These are phyloP conservation scores for Xanthorhoe designata DNA, from an alignment of 2,888 invertebrate genomes.

Conservation along the genomic window DNA sequence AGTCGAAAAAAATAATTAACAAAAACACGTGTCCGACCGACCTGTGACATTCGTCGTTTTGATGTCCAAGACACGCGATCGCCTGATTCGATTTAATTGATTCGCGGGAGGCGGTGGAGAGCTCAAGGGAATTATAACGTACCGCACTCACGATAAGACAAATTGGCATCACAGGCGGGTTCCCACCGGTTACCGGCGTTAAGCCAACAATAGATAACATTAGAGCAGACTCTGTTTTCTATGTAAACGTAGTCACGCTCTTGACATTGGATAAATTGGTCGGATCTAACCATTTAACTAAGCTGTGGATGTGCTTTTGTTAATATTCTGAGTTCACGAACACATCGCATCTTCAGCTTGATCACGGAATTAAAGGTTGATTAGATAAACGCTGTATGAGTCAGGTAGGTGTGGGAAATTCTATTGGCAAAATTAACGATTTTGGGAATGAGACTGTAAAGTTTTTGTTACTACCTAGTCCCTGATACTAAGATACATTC, in stretches of 20 bases:
- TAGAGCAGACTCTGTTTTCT: not conserved
- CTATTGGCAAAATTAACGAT: not conserved
- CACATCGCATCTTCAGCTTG: conserved; percentile 24
- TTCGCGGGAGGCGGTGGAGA: conserved; percentile 57
- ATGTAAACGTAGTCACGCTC: conserved; percentile 14
- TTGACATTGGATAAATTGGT: conserved; percentile 44
- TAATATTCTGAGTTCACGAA: conserved; percentile 28
- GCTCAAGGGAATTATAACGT: conserved; percentile 57
- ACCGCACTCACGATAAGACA: conserved; percentile 59
- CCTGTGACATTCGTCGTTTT: conserved; percentile 48
- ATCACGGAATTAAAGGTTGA: conserved; percentile 28
- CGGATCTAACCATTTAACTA: conserved; percentile 18
- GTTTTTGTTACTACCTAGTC: not conserved
- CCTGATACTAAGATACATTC: not conserved
- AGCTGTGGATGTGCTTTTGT: conserved; percentile 24
- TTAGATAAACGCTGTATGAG: conserved; percentile 26
- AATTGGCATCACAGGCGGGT: conserved; percentile 6
- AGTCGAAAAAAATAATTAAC: conserved; percentile 41
- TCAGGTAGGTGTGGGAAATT: conserved; percentile 25
- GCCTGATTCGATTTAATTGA: conserved; percentile 68
- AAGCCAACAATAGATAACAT: not conserved
- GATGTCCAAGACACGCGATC: conserved; percentile 61
- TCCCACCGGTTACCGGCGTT: not conserved
- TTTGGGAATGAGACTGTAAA: not conserved
- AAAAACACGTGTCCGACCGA: conserved; percentile 52